Evolutionary conservation across 2,797 vertebrate genomes (phyloP).

Genomic region (Otolemur crassicaudatus): DNA sequence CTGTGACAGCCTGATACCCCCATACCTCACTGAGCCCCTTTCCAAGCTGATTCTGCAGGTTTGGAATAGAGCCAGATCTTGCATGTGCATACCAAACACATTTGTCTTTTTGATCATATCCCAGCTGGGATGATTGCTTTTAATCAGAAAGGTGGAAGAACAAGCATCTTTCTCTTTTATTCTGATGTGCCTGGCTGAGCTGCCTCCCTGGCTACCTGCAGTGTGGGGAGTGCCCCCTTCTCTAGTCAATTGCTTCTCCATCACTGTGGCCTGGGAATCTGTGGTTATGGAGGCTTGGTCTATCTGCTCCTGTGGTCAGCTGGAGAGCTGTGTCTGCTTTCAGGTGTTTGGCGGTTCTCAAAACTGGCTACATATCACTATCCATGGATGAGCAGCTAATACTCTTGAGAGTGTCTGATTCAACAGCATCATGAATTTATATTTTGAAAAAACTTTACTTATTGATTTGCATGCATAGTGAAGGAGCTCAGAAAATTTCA

Average conservation of each 20-base stretch:
- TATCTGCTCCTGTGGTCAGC: neutral
- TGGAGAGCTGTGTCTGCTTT: neutral
- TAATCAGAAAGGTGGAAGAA: slow-evolving; percentile 1
- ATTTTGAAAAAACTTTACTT: slow-evolving; percentile 23
- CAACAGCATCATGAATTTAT: neutral
- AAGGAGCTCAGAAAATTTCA: too few species aligned
- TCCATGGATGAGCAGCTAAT: neutral
- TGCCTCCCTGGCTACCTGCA: neutral
- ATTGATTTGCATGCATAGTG: neutral
- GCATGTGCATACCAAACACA: neutral
- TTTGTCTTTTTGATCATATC: neutral
- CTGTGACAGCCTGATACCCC: accelerated
- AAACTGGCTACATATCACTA: neutral
- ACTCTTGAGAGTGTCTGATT: neutral
- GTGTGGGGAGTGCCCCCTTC: neutral
- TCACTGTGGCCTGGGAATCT: neutral
- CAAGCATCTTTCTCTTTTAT: neutral
- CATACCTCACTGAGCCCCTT: neutral
- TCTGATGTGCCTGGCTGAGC: neutral
- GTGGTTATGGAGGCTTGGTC: neutral
- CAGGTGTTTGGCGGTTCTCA: neutral
- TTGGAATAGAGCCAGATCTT: neutral
- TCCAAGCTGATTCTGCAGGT: neutral
- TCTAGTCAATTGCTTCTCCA: neutral
- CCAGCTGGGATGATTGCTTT: neutral